Evolutionary conservation across 2,113 vertebrate genomes (phyloP).

Genomic region (Ranitomeya variabilis): DNA sequence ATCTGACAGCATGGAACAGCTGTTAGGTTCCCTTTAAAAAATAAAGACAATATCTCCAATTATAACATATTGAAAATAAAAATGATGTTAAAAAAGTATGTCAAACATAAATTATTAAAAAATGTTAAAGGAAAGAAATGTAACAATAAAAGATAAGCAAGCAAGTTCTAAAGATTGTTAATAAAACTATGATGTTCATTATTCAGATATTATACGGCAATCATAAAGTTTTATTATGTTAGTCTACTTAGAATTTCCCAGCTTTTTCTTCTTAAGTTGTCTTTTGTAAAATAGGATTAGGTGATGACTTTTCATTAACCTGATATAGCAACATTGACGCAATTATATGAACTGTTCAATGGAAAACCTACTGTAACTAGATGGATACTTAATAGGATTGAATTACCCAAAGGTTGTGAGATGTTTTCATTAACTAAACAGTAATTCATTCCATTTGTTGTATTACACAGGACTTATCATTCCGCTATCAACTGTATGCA

Average conservation of each 20-base stretch:
- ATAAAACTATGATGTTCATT: no score
- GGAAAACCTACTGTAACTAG: neutral
- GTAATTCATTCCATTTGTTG: neutral
- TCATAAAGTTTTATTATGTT: neutral
- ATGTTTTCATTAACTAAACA: neutral
- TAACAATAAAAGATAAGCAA: no score
- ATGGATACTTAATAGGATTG: neutral
- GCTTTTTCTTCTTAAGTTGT: neutral
- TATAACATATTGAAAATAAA: no score
- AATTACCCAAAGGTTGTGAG: neutral
- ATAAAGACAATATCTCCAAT: no score
- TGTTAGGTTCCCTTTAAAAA: no score
- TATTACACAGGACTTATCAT: neutral
- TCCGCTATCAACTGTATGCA: neutral
- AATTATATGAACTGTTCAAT: neutral
- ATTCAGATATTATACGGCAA: no score
- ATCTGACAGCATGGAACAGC: no score
- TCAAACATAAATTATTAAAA: no score
- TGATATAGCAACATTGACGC: neutral
- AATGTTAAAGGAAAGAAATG: no score
- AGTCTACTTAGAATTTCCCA: neutral
- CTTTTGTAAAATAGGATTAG: neutral
- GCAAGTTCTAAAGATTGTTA: no score
- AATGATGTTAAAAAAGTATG: no score
- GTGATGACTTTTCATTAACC: conserved; percentile 5